Evolutionary conservation across 1,140 invertebrate species (phyloP).

Genomic region (Drosophila tsacasi): DNA sequence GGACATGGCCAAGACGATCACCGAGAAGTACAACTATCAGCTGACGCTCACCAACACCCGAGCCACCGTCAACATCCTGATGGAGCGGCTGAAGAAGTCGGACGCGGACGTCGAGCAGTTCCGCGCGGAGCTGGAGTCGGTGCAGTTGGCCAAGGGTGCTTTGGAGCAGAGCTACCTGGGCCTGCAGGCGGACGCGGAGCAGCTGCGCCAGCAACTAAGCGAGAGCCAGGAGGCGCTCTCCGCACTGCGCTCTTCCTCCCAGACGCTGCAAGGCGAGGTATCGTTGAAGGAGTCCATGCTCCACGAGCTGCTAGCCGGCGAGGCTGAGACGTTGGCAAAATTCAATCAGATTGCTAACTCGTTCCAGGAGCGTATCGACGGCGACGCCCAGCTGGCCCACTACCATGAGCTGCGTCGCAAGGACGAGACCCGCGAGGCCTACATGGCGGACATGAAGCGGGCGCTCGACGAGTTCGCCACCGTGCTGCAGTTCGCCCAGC

Average conservation of each 20-base stretch:
- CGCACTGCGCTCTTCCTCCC: constrained; percentile 68
- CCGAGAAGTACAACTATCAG: constrained; percentile 86
- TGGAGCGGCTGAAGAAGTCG: constrained; percentile 86
- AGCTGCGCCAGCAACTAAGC: constrained; percentile 77
- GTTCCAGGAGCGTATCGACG: constrained; percentile 84
- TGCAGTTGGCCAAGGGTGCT: constrained; percentile 85
- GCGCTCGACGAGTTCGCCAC: constrained; percentile 83
- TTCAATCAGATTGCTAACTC: constrained; percentile 85
- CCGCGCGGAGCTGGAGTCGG: constrained; percentile 85
- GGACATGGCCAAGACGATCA: constrained; percentile 82
- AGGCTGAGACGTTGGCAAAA: constrained; percentile 84
- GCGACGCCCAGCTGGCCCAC: constrained; percentile 76
- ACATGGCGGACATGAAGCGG: constrained; percentile 84
- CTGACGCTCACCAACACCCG: constrained; percentile 85
- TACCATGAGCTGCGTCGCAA: constrained; percentile 81
- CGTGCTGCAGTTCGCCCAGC: constrained; percentile 80
- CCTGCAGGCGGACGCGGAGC: constrained; percentile 80
- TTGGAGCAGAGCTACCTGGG: constrained; percentile 85
- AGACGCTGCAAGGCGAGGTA: constrained; percentile 80
- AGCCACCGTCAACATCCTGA: constrained; percentile 86
- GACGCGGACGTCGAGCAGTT: constrained; percentile 86
- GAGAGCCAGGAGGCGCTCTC: constrained; percentile 71
- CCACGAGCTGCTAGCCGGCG: constrained; percentile 80
- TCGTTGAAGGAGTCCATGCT: constrained; percentile 83
- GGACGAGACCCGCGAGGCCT: constrained; percentile 80